Conservation (phyloP, 2,797 vertebrate species). For the Peromyscus aztecus region DNA sequence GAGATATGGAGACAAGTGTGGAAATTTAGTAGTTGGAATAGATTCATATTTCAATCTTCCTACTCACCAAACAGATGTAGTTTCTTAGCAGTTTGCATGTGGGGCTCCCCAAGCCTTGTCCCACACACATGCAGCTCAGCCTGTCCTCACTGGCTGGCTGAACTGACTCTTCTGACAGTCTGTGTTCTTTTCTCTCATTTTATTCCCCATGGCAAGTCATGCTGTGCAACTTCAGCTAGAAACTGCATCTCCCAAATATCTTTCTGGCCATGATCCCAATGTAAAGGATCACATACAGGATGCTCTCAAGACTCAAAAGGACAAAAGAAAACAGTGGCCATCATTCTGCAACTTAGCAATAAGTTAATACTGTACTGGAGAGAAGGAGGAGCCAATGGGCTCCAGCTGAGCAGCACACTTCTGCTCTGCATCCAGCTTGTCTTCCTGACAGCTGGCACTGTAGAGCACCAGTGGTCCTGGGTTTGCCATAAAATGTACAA, state of each 20-base stretch:
- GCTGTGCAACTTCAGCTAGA: neutral
- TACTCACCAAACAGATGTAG: neutral
- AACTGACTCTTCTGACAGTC: neutral
- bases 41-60: neutral
- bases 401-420: neutral
- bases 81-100: neutral
- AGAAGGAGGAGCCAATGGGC: neutral
- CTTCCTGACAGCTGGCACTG: neutral
- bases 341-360: neutral
- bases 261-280: neutral
- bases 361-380: neutral
- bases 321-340: neutral
- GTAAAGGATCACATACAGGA: neutral
- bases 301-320: neutral
- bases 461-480: no score
- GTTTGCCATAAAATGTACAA: neutral
- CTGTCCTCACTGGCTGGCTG: fast-evolving
- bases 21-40: neutral
- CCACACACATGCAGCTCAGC: neutral
- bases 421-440: neutral
- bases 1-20: neutral
- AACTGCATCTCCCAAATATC: neutral
- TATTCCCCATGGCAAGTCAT: neutral
- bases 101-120: fast-evolving
- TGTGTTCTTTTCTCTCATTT: neutral